Evolutionary conservation across 2,797 vertebrate genomes (phyloP), one percentile per base, ranked within the genome.

Genomic region (Bovichtus variegatus): DNA sequence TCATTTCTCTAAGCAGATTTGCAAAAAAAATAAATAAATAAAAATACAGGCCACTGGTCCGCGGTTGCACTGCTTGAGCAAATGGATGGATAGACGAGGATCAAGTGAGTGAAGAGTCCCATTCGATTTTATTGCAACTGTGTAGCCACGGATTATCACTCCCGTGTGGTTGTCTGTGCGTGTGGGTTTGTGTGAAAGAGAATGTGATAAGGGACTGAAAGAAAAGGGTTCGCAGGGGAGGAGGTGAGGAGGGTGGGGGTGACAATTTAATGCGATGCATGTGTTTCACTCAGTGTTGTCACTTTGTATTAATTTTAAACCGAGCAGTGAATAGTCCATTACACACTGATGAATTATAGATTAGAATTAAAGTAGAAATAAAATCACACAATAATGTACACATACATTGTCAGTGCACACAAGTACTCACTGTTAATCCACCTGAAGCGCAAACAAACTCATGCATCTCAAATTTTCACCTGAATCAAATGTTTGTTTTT

Each of bases 1-100:
- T 91, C 87, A 69, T 76, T 82, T 76, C 86, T 81, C 79, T 90
- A 90, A 92, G 90, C 76, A 87, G 90, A 93, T 91, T 93, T 90
- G 69, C 40, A 51, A 80, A 76, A 71, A 25, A 25, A 25, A n/a
- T n/a, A 31, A n/a, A 34, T 16, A 25, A 23, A 9, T 3, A 23
- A 19, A 72, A 63, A 59, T 82, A 73, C 70, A 85, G 57, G 64
- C 36, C 61, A 50, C 60, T 80, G 68, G 60, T 81, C 76, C 63
- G 21, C 53, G 69, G 74, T 62, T 53, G 60, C 74, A 72, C 63
- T 81, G 79, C 83, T 80, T 79, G 72, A 83, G 79, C 83, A 74
- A 88, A 91, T 84, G 80, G 73, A 90, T 57, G 81, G 77, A 82
- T 85, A 58, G 81, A 54, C 76, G 67, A 57, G 76, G 84, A 84